Conservation (phyloP, 2,888 invertebrate species). For the Eilema depressum region DNA sequence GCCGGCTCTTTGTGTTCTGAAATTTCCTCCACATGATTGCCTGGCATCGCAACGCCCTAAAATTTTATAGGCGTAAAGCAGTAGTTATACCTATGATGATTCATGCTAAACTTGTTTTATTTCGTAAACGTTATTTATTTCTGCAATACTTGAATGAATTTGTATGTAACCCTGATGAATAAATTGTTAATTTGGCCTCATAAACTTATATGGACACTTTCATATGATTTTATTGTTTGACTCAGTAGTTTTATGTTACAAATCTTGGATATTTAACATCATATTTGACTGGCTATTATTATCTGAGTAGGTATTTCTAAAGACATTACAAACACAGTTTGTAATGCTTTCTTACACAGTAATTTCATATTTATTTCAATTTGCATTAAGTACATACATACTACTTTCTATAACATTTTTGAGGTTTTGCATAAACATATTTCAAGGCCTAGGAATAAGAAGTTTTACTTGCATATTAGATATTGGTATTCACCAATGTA, state of each 20-base stretch:
- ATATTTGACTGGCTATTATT: not conserved
- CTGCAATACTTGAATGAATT: not conserved
- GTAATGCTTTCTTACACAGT: not conserved
- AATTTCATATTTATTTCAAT: not conserved
- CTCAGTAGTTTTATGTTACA: not conserved
- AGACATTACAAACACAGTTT: not conserved
- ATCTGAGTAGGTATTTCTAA: not conserved
- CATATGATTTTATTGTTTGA: not conserved
- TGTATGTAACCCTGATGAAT: constrained; percentile 1
- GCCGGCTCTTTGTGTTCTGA: constrained; percentile 41
- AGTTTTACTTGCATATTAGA: not conserved
- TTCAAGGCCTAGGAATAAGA: not conserved
- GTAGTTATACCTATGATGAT: constrained; percentile 1
- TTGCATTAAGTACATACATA: not conserved
- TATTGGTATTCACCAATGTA: not conserved
- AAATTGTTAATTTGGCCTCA: not conserved
- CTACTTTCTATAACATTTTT: not conserved
- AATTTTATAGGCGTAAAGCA: not conserved
- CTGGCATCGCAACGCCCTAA: not conserved
- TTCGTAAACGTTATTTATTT: not conserved
- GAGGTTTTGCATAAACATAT: not conserved
- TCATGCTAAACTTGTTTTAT: constrained; percentile 9
- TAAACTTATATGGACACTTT: not conserved
- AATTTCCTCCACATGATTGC: constrained; percentile 24
- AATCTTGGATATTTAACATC: not conserved